These are phyloP conservation scores for Ariopsis seemanni DNA, from an alignment of 2,113 vertebrate genomes.

Conservation along the genomic window DNA sequence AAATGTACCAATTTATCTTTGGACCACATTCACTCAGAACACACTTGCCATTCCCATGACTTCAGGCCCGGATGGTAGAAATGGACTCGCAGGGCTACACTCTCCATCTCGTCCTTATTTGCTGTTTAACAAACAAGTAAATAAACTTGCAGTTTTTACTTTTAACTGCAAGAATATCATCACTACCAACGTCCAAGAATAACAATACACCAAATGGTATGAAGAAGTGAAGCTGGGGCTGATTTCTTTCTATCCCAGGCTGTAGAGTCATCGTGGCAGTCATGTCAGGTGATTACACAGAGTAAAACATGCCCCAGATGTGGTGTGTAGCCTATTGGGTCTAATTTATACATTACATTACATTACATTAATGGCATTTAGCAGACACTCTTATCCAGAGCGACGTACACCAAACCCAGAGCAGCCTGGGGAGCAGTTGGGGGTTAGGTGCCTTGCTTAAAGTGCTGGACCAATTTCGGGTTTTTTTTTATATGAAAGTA, in stretches of 20 bases:
- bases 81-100: neutral
- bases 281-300: neutral
- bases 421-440: no score
- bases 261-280: no score
- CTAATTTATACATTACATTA: neutral
- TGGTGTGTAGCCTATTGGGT: neutral
- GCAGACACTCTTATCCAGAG: no score
- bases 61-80: neutral
- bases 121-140: no score
- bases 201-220: neutral
- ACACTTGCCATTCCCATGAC: neutral
- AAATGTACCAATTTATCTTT: neutral
- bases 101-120: neutral
- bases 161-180: neutral
- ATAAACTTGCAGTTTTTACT: no score
- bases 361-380: no score
- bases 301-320: neutral
- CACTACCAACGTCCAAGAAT: neutral
- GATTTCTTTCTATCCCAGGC: no score
- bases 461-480: no score
- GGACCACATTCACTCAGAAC: neutral
- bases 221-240: no score
- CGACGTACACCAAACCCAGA: no score
- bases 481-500: no score
- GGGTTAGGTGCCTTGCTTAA: no score